Percentiles rank a stretch among this genome's conserved stretches.
Conservation (phyloP, 2,113 vertebrate species). For the Pedionomus torquatus region DNA sequence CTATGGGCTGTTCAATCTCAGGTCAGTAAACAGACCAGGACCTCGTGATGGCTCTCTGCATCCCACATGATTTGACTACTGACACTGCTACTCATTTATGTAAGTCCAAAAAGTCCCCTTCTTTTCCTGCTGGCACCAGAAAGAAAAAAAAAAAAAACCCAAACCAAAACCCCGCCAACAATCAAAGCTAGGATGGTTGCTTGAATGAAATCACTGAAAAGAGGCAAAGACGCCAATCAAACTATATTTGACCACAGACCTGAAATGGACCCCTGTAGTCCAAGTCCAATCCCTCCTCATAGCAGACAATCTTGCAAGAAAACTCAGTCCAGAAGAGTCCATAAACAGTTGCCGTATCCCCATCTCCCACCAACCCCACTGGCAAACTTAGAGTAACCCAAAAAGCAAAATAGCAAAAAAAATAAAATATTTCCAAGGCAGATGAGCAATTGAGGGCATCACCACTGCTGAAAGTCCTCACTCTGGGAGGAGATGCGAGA, state of each 20-base stretch:
- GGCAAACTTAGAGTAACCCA: background rate
- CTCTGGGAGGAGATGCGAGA: background rate
- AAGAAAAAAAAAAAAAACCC: background rate
- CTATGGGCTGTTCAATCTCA: background rate
- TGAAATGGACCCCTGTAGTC: background rate
- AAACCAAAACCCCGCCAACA: background rate
- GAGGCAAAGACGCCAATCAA: background rate
- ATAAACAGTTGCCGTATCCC: background rate
- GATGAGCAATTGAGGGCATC: background rate
- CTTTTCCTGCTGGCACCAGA: background rate
- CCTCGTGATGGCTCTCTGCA: background rate
- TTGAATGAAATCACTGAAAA: background rate
- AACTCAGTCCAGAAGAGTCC: background rate
- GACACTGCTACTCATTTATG: background rate
- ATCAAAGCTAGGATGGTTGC: background rate
- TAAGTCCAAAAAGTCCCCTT: background rate
- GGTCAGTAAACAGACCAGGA: background rate
- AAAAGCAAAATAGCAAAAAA: background rate
- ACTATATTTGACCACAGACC: background rate
- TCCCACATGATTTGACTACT: background rate
- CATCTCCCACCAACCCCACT: background rate
- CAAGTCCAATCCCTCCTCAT: background rate
- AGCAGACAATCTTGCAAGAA: background rate
- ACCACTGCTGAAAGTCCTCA: fast-evolving
- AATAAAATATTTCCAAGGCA: background rate